Percentiles rank a stretch among this genome's conserved stretches.
Evolutionary conservation across 2,113 vertebrate genomes (phyloP).

Genomic region (Hydrolagus affinis): DNA sequence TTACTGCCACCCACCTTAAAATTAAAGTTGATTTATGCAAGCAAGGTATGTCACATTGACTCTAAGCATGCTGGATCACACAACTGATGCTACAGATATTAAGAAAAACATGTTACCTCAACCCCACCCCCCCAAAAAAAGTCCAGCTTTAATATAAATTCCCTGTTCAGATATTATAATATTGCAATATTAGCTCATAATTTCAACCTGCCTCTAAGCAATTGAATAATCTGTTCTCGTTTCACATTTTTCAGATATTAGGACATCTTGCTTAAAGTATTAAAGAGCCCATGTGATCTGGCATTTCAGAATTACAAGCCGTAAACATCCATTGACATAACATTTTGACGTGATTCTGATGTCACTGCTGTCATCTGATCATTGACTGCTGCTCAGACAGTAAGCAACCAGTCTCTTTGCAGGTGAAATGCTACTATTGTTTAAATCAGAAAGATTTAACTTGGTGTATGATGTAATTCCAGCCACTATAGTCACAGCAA

Average conservation of each 20-base stretch:
- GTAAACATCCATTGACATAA: not conserved
- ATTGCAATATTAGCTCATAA: slow-evolving; percentile 16
- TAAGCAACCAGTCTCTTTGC: not conserved
- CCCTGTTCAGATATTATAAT: slow-evolving; percentile 11
- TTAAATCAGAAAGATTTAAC: not conserved
- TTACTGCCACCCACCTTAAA: slow-evolving; percentile 74
- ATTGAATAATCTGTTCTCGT: not conserved
- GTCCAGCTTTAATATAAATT: slow-evolving; percentile 7
- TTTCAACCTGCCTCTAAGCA: slow-evolving; percentile 5
- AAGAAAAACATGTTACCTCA: not conserved
- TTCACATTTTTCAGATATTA: not conserved
- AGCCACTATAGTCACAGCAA: not conserved
- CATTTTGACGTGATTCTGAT: slow-evolving; percentile 10
- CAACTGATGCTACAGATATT: slow-evolving; percentile 6
- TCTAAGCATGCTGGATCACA: slow-evolving; percentile 7
- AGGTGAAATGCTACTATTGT: not conserved
- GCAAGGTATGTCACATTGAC: slow-evolving; percentile 14
- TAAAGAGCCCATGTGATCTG: not conserved
- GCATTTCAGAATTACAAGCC: not conserved
- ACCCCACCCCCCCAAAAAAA: not conserved
- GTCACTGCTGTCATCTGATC: slow-evolving; percentile 8
- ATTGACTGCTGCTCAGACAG: not conserved
- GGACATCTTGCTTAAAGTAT: not conserved
- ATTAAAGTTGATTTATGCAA: slow-evolving; percentile 40
- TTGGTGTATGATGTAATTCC: not conserved